Evolutionary conservation across 2,113 vertebrate species (phyloP), one percentile per base, ranked within the genome.

Genomic region (Dasyornis broadbenti): DNA sequence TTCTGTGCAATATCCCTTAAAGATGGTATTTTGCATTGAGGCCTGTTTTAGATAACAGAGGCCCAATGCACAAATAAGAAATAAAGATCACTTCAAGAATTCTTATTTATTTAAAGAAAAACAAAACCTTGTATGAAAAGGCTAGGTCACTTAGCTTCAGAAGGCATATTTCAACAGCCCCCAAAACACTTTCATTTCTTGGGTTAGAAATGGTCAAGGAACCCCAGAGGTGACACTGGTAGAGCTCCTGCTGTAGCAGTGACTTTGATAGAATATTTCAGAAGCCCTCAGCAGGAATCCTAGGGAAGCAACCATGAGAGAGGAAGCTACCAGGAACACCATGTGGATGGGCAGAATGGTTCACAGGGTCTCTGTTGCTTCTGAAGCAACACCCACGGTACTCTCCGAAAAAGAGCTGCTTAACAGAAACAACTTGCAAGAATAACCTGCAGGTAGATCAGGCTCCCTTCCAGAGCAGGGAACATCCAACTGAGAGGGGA

Each of bases 231-330:
- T 3, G 10, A 50, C 33, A 39, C 21, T 12, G 15, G 22, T 5
- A n/a, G 45, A 59, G 52, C 23, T 52, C 37, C 50, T 86, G 50
- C 49, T 40, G 22, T n/a, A 83, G 45, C 63, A 57, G 24, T 10
- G 49, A 52, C 44, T 63, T 28, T 8, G 7, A 17, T 0, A 66
- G 27, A 82, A 0, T 0, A 68, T 42, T 57, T 64, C 23, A 22
- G 22, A 28, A 84, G 17, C 4, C 28, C n/a, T 53, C 9, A 50
- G 64, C 19, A 64, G 45, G n/a, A 80, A 15, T 8, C 47, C 9
- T 0, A 23, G 23, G 17, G 11, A 10, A 82, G 44, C 0, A 2
- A 28, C 6, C 33, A 30, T 0, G 3, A 40, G 37, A 60, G 13
- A 47, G 30, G 21, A 89, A 86, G 37, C 22, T 18, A 28, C 23